Evolutionary conservation across 2,113 vertebrate species (phyloP).

Genomic region (Sula dactylatra): DNA sequence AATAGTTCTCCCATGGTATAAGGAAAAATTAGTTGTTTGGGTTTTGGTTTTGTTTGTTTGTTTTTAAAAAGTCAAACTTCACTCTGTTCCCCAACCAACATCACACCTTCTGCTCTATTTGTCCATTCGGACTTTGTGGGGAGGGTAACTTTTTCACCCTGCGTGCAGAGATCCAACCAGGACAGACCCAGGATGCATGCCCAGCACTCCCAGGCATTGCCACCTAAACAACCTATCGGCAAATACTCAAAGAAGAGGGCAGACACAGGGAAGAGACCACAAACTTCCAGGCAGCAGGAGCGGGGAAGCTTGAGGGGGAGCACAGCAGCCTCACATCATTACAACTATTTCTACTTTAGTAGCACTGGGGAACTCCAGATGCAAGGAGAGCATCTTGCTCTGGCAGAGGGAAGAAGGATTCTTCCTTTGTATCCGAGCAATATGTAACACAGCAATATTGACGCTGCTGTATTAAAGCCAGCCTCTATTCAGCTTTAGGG

Average conservation of each 20-base stretch:
- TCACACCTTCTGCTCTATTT: neutral
- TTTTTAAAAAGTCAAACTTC: neutral
- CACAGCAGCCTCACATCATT: neutral
- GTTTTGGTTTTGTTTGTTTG: neutral
- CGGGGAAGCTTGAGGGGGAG: neutral
- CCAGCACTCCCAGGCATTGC: neutral
- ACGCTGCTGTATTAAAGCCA: conserved; percentile 11
- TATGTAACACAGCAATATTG: neutral
- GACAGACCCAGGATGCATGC: neutral
- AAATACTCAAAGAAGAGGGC: neutral
- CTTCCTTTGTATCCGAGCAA: neutral
- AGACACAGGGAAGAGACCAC: neutral
- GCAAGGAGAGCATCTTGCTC: neutral
- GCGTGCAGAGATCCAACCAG: neutral
- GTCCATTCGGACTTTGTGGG: neutral
- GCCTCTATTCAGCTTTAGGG: neutral
- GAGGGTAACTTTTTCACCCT: neutral
- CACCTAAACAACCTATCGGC: accelerated
- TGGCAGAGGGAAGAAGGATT: neutral
- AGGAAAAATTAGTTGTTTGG: neutral
- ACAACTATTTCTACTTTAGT: neutral
- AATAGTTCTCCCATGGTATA: neutral
- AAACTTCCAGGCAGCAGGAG: neutral
- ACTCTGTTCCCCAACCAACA: neutral
- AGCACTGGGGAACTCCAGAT: neutral